A percentile compares a stretch with the other conserved stretches of the same genome.
Conservation (phyloP, 2,797 vertebrate genomes). For the Pterois miles region DNA sequence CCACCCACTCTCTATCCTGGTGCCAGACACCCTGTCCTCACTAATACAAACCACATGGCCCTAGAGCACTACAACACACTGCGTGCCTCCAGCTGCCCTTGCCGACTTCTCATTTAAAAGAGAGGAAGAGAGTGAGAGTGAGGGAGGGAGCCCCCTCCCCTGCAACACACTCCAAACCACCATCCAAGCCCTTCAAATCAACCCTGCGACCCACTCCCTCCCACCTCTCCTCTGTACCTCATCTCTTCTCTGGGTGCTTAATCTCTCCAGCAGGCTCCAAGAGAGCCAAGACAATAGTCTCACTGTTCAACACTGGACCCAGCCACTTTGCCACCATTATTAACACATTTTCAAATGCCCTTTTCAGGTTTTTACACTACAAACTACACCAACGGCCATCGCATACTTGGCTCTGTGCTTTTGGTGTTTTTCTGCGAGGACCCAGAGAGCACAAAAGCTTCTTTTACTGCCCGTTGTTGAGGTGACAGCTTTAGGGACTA, state of each 20-base stretch:
- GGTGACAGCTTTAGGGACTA: conserved; percentile 81
- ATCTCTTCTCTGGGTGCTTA: conserved; percentile 77
- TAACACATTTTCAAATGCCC: conserved; percentile 83
- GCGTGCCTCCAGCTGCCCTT: conserved; percentile 77
- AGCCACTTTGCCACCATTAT: conserved; percentile 79
- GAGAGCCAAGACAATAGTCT: conserved; percentile 83
- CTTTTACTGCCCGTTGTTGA: conserved; percentile 77
- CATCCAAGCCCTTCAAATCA: conserved; percentile 76
- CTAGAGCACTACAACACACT: conserved; percentile 74
- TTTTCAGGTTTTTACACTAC: conserved; percentile 73
- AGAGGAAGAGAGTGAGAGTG: conserved; percentile 58
- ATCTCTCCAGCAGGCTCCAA: conserved; percentile 80
- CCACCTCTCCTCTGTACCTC: conserved; percentile 72
- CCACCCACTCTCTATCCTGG: conserved; percentile 80
- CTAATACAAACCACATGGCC: conserved; percentile 87
- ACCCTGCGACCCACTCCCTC: conserved; percentile 67
- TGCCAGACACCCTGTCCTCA: conserved; percentile 86
- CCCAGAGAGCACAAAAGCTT: conserved; percentile 58
- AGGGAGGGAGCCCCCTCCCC: conserved; percentile 68
- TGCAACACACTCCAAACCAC: conserved; percentile 75
- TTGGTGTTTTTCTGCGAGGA: conserved; percentile 56
- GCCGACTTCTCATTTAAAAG: conserved; percentile 77
- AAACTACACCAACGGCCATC: conserved; percentile 68
- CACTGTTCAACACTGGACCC: conserved; percentile 78
- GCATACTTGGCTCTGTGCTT: conserved; percentile 60